Evolutionary conservation across 2,797 vertebrate genomes (phyloP), one percentile per base, ranked within the genome.

Genomic region (Anas georgica): DNA sequence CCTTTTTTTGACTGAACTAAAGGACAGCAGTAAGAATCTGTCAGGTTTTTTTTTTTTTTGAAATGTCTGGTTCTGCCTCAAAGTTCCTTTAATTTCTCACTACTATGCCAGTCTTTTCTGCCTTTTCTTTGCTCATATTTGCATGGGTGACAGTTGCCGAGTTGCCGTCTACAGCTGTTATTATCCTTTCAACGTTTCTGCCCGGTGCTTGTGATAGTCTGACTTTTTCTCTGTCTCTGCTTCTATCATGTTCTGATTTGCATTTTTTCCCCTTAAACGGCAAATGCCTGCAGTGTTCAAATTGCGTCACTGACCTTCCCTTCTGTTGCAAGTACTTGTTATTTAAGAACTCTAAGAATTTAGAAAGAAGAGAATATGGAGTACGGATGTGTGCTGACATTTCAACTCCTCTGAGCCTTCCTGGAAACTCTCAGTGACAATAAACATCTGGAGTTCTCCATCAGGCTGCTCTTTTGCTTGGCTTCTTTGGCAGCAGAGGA

Each of bases 371-470:
- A 70, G 48, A 77, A 70, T 70, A 45, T 76, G 56, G 63, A 64
- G 54, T 59, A 80, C 59, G 75, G n/a, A 79, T 74, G 37, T 59
- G 15, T 52, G 12, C 43, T 95, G 93, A 94, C 88, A 91, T 94
- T 96, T 93, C 81, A 90, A 2, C 28, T 88, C 91, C 77, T 79
- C 39, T 41, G 91, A 94, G 78, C 39, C 90, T 93, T 91, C 56
- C 35, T 79, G 70, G 52, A 73, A 93, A 90, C 52, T 91, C 75
- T 60, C 7, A 28, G 58, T 69, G 55, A 77, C 46, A 67, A 69
- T 22, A 90, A 91, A 75, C n/a, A 90, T 45, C 55, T 63, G 60
- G 70, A 82, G 46, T 28, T 80, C 72, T 75, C 41, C 4, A 9
- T 12, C 33, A 90, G 25, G 9, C 39, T 81, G 50, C 60, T 88